A percentile compares a stretch with the other conserved stretches of the same genome.
Conservation (phyloP, 2,888 invertebrate species). For the Lasiommata megera region DNA sequence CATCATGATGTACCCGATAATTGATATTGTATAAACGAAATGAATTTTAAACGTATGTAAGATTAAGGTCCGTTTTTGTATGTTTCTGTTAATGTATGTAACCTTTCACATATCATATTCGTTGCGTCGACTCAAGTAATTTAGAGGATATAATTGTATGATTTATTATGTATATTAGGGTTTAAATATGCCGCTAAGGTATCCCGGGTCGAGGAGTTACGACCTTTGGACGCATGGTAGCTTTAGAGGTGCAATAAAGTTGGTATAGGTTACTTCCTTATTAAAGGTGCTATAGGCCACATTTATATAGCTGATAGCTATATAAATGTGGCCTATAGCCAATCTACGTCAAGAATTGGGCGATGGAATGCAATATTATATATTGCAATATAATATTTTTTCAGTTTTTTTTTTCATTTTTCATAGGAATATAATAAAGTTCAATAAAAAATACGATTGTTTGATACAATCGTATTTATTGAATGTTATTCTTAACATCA, state of each 20-base stretch:
- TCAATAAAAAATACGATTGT: no score
- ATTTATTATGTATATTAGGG: conserved; percentile 26
- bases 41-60: neutral
- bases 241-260: neutral
- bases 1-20: conserved; percentile 10
- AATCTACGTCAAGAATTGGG: no score
- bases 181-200: conserved; percentile 9
- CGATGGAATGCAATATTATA: no score
- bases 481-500: no score
- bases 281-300: neutral
- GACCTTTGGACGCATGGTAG: conserved; percentile 3
- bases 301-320: no score
- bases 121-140: conserved; percentile 22
- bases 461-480: no score
- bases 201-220: conserved; percentile 15
- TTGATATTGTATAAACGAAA: neutral
- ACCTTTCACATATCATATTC: conserved; percentile 27
- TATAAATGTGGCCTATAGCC: neutral
- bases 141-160: conserved; percentile 22
- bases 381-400: no score
- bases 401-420: no score
- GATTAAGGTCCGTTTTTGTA: conserved; percentile 15
- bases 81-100: conserved; percentile 15
- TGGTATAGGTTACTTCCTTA: neutral
- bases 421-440: no score